Evolutionary conservation across 2,797 vertebrate species (phyloP), one percentile per base, ranked within the genome.

Genomic region (Sebastes dallii): DNA sequence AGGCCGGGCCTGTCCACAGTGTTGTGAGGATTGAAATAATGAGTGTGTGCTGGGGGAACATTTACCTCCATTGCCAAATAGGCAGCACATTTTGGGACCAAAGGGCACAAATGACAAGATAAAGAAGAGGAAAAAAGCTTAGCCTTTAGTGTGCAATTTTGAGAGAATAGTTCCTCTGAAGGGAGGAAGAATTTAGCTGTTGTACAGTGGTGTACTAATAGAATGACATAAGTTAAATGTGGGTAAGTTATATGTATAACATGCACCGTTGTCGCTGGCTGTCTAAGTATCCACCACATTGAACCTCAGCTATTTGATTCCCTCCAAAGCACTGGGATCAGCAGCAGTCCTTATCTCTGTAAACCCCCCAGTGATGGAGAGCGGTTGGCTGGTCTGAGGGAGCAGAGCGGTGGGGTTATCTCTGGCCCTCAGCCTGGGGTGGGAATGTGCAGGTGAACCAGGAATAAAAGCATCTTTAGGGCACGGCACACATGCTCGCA

Each of bases 1-100:
- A 84, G 79, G 75, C 86, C 52, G 60, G 78, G 89, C 87, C 86
- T 83, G 85, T 94, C 91, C 86, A 67, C 88, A 66, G 86, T 78
- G 83, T 86, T 66, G 81, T 83, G 77, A 83, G 93, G 87, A 94
- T 93, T 94, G 88, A 87, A 91, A 90, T 95, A 94, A 94, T 94
- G 89, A 95, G 83, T 82, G 77, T 86, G 88, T 83, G 87, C 91
- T 85, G 77, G 56, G 67, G 89, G 88, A 84, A 84, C 81, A 86
- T 89, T 89, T 85, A 88, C 88, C 92, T 91, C 84, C 85, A 56
- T 73, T 83, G 89, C 66, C 85, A 89, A 92, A 91, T 54, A 85
- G 58, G 66, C 82, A 29, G 71, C 58, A 73, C 70, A 82, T 86
- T 89, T 82, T 83, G 50, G 72, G 71, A 86, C 85, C 72, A 79